Percentiles rank a stretch among this genome's conserved stretches.
Conservation (phyloP, 23 tunicate genomes). For the Halocynthia roretzi region DNA sequence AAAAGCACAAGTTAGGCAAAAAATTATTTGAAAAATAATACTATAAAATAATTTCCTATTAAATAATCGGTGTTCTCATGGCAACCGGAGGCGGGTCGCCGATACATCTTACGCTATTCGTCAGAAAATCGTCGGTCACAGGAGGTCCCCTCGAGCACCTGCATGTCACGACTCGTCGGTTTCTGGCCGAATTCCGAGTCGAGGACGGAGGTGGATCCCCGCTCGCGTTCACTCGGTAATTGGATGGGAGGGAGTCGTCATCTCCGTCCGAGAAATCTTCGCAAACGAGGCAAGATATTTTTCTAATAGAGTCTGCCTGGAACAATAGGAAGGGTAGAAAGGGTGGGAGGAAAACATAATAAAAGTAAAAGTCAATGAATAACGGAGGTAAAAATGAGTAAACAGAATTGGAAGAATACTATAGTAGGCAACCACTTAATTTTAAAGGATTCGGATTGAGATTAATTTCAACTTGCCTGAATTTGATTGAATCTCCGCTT, state of each 20-base stretch:
- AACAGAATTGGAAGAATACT: not conserved
- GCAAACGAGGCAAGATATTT: constrained; percentile 37
- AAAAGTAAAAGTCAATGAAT: not conserved
- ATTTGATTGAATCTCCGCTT: not conserved
- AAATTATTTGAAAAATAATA: not conserved
- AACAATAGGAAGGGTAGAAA: constrained; percentile 7
- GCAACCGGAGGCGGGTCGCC: constrained; percentile 66
- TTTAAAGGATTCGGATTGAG: not conserved
- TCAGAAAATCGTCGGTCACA: constrained; percentile 46
- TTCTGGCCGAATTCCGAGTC: constrained; percentile 1
- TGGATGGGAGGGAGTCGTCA: not conserved
- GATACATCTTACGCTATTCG: constrained; percentile 42
- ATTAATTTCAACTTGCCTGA: not conserved
- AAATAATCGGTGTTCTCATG: constrained; percentile 12
- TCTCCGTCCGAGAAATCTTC: constrained; percentile 1
- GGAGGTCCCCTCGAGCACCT: constrained; percentile 33
- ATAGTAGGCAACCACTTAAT: not conserved
- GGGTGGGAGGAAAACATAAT: not conserved
- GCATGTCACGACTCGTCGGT: constrained; percentile 28
- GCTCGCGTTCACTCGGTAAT: too few relatives aligned
- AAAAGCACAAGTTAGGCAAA: not conserved
- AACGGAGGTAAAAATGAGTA: not conserved
- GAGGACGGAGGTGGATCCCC: too few relatives aligned
- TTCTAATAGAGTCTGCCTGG: constrained; percentile 65
- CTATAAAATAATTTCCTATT: not conserved